Base-by-base conservation (phyloP, 2,888 invertebrate genomes). In the Molanna angustata region DNA sequence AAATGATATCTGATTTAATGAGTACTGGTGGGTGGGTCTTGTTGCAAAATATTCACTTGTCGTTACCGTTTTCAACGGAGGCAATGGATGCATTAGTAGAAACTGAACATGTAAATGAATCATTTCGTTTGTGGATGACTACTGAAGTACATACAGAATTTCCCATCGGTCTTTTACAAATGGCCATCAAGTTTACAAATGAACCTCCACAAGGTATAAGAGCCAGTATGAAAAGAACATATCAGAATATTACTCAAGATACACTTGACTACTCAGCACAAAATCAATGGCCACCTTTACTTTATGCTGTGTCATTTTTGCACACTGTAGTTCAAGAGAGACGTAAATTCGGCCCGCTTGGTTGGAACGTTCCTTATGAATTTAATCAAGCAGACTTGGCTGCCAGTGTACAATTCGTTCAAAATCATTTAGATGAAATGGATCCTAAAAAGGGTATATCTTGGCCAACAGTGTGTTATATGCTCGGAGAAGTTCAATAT, bases 331-430 rank as follows among this genome's bases (percentile, higher is more conserved):
- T 97, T 1, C 95, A 96, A 72, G 97, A 97, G 69, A 79, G 96
- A 58, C 78, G 96, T 60, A 97, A 97, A 73, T 97, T 95, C 67
- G 96, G 97, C 0, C 94, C 96, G 0, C 80, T 97, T 11, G 96
- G 96, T 6, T 97, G 97, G 97, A 97, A 97, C 67, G 80, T 96
- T 59, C 94, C 95, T 0, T 97, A 97, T 64, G 96, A 97, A 71
- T 97, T 97, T 69, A 94, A 94, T 73, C 95, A 96, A 74, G 91
- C 96, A 0, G 97, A 97, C 69, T 95, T 95, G 66, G 90, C 92
- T 2, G 94, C 96, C 2, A 90, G 95, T 56, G 90, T 96, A 1
- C 95, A 95, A 69, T 97, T 97, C 68, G 82, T 97, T 54, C 96
- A 96, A 69, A 96, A 96, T 69, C 96, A 97, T 72, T 75, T 97